Conservation (phyloP, 1,140 invertebrate species). For the Drosophila lacteicornis region DNA sequence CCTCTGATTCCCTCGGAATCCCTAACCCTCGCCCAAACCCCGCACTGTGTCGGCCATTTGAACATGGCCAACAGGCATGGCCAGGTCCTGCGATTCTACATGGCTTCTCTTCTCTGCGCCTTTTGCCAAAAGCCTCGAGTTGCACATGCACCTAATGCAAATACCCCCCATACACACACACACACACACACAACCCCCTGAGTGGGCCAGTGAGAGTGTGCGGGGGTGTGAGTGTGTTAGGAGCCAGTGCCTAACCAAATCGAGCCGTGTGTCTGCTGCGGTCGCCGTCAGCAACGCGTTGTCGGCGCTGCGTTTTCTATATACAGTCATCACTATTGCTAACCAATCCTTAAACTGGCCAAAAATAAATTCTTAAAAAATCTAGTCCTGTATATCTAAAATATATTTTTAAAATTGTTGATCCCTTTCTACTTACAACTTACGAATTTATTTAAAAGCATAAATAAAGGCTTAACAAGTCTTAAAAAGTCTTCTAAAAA, state of each 20-base stretch:
- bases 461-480: no score
- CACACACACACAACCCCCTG: slow-evolving; percentile 2
- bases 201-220: neutral
- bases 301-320: slow-evolving; percentile 68
- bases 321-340: slow-evolving; percentile 15
- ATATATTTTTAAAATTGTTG: no score
- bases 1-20: no score
- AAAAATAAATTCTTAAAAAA: no score
- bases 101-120: slow-evolving; percentile 45
- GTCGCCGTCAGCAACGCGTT: slow-evolving; percentile 79
- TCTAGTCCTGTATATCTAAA: no score
- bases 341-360: neutral
- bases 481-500: no score
- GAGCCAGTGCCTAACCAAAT: slow-evolving; percentile 63
- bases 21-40: neutral
- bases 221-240: slow-evolving; percentile 14
- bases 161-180: slow-evolving; percentile 44
- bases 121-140: slow-evolving; percentile 74
- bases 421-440: no score
- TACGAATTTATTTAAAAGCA: no score
- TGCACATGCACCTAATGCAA: slow-evolving; percentile 78
- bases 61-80: slow-evolving; percentile 77
- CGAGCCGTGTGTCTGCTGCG: slow-evolving; percentile 78
- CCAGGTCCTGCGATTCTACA: slow-evolving; percentile 38
- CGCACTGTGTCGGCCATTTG: slow-evolving; percentile 57